phyloP scores from a whole-genome alignment of 2,797 vertebrate species.

The Tolypeutes matacus region DNA sequence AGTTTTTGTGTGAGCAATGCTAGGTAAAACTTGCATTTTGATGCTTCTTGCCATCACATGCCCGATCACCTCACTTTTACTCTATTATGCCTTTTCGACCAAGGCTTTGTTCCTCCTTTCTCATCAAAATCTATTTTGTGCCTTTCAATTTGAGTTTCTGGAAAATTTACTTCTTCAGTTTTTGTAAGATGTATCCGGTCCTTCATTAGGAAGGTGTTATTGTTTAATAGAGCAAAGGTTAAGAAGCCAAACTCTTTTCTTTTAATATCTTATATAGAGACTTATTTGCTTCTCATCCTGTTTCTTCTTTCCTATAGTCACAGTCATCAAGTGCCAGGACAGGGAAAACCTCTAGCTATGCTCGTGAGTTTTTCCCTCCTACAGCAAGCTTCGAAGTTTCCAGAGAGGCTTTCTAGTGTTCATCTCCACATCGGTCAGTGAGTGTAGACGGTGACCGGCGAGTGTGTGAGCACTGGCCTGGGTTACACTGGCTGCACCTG shows the following conservation, averaged over 20 bases:
- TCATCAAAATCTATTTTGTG: neutral
- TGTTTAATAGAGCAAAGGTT: neutral
- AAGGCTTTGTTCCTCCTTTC: neutral
- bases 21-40: neutral
- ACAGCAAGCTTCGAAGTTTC: neutral
- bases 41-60: neutral
- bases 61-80: neutral
- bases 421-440: neutral
- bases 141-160: neutral
- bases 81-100: neutral
- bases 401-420: neutral
- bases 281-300: neutral
- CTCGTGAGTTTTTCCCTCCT: neutral
- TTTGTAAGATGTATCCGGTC: neutral
- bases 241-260: neutral
- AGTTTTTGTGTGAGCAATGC: neutral
- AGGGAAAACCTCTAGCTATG: neutral
- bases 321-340: neutral
- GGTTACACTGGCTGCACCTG: neutral
- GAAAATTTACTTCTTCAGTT: neutral
- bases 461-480: neutral
- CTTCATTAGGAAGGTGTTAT: neutral
- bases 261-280: neutral
- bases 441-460: too few species aligned
- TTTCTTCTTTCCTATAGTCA: neutral